Base-by-base conservation (phyloP, 2,113 vertebrate genomes). In the Sceloporus tristichus region DNA sequence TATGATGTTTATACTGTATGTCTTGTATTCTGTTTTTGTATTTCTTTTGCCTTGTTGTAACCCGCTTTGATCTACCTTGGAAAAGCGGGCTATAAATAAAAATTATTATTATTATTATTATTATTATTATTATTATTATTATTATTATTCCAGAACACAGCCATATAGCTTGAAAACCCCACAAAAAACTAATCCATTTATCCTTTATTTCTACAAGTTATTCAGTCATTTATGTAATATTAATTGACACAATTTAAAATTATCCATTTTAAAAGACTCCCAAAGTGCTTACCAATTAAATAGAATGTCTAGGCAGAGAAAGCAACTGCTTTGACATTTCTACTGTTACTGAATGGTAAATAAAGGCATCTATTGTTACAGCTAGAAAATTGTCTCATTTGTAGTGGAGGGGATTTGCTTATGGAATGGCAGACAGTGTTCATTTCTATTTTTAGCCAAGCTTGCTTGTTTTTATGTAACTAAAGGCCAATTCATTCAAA, bases 321-420 rank as follows among this genome's bases (percentile, higher is more conserved):
- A 90, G 85, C 74, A 78, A 86, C 90, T 95, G 93, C 94, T 93
- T 82, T 0, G 40, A 91, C 90, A 92, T 90, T 92, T 93, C 83
- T 88, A 73, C 42, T 88, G 89, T 93, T 92, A 90, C 87, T 65
- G 66, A 91, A 85, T 66, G 92, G 91, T 88, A 95, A 94, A 94
- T 91, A 95, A 94, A 94, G 91, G 93, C 91, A 91, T 82, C 89
- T 89, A 93, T 94, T 95, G 93, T 93, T 90, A 85, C 79, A 91
- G 91, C 38, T 0, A 90, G 88, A 88, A 93, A 81, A 91, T 92
- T 27, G 48, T 91, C 91, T 93, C 93, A 88, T 92, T 89, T 76
- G 88, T 84, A 77, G 90, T 11, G n/a, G 87, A 82, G 81, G 90
- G 88, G 90, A 95, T 93, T 95, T 89, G 29, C 85, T 91, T 90